Percentiles rank a stretch among this genome's conserved stretches.
Conservation (phyloP, 1,140 invertebrate species). For the Zophobas morio region DNA sequence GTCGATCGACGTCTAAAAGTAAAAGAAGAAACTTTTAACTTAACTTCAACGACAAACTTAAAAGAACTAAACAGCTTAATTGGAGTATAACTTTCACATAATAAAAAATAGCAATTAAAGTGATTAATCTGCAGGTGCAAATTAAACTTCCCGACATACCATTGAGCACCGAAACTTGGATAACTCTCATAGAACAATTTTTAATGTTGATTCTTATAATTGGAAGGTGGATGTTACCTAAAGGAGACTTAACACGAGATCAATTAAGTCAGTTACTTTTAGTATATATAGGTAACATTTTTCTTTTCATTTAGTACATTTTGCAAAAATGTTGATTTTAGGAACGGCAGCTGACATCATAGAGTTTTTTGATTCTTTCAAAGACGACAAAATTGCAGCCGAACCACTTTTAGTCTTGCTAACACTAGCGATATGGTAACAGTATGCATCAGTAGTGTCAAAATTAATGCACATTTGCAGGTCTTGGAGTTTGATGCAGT, state of each 20-base stretch:
- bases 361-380: constrained; percentile 96
- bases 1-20: constrained; percentile 76
- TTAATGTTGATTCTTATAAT: constrained; percentile 91
- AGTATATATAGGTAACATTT: constrained; percentile 79
- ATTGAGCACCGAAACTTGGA: constrained; percentile 84
- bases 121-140: constrained; percentile 67
- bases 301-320: no score
- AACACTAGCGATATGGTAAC: constrained; percentile 83
- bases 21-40: constrained; percentile 71
- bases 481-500: constrained; percentile 91
- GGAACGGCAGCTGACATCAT: constrained; percentile 94
- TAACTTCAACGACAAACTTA: constrained; percentile 70
- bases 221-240: constrained; percentile 90
- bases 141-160: constrained; percentile 75
- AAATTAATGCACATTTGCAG: constrained; percentile 54
- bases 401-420: constrained; percentile 82
- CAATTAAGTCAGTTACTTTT: constrained; percentile 93
- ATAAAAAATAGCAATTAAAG: background rate
- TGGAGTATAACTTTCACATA: constrained; percentile 66
- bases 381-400: constrained; percentile 84
- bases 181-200: constrained; percentile 90
- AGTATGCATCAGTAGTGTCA: constrained; percentile 5
- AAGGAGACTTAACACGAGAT: constrained; percentile 90
- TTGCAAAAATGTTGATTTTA: constrained; percentile 59
- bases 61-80: constrained; percentile 73